Evolutionary conservation across 2,888 invertebrate species (phyloP), one percentile per base, ranked within the genome.

Genomic region (Pollenia angustigena): DNA sequence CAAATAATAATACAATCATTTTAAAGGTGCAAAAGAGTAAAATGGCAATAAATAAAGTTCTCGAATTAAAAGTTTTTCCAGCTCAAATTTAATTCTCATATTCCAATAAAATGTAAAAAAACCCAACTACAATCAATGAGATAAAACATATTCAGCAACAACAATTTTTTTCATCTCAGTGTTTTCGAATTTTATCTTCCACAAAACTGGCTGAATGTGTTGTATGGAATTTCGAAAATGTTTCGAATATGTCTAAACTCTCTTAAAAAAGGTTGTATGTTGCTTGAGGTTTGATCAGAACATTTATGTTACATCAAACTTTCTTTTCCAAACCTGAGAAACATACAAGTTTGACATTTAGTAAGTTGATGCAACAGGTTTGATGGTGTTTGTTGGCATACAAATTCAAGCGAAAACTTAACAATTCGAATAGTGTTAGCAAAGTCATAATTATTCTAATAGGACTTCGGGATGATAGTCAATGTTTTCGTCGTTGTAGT

Each of bases 361-460:
- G 48, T 60, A 62, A 54, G 16, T 18, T 62, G 58, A 46, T 54
- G 54, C 82, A 76, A n/a, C 4, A 10, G 18, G 56, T 14, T 58
- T 62, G 42, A 18, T 0, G 8, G 42, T n/a, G 54, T 48, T 64
- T 72, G 11, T 3, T 42, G 11, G 44, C 12, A 18, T 2, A 32
- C 1, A 11, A 11, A 44, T 64, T 46, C 12, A 50, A 18, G 11
- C 48, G 52, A 76, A 71, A 52, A 64, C 71, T 76, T 81, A 64
- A 76, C 66, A 71, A 85, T 85, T 76, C 85, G 12, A 58, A 32
- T 72, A 56, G 56, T 81, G 75, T 85, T 81, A 56, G 56, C 12
- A 75, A 69, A 81, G 69, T 56, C 85, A 85, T 85, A 81, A 85
- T 75, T 85, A 75, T 85, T 81, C 76, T 58, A 72, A 76, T 81